Conservation (phyloP, 2,113 vertebrate genomes). For the Hiodon tergisus region DNA sequence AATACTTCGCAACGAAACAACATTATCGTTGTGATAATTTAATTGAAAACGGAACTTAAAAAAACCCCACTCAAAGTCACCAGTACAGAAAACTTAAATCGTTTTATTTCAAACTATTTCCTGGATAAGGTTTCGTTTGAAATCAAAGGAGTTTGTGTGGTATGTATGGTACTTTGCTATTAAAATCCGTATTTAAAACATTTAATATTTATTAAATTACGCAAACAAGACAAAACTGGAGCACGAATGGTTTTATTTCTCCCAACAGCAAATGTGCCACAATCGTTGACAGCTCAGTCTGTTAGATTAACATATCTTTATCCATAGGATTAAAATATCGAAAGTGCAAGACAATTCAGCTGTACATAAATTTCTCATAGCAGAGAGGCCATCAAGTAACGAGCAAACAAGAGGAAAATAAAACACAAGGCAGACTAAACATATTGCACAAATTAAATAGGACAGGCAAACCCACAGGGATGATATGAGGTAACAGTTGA, state of each 20-base stretch:
- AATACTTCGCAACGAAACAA: background rate
- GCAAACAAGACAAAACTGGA: too few relatives aligned
- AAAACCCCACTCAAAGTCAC: too few relatives aligned
- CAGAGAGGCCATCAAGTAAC: constrained; percentile 25
- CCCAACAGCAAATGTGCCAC: constrained; percentile 17
- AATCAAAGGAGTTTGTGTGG: too few relatives aligned
- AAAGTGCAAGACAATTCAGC: constrained; percentile 43
- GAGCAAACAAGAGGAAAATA: background rate
- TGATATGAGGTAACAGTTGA: background rate
- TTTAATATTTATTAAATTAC: too few relatives aligned
- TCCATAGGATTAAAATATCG: constrained; percentile 43
- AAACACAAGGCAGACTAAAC: background rate
- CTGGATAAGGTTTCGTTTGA: too few relatives aligned
- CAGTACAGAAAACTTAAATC: too few relatives aligned
- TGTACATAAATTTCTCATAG: constrained; percentile 26
- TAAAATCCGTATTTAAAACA: too few relatives aligned
- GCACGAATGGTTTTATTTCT: constrained; percentile 23
- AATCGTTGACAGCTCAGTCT: constrained; percentile 13
- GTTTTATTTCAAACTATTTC: too few relatives aligned
- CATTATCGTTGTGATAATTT: too few relatives aligned
- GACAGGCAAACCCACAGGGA: background rate
- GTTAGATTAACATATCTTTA: constrained; percentile 29
- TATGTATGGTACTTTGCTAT: too few relatives aligned
- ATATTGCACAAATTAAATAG: constrained; percentile 14
- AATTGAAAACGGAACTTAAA: too few relatives aligned